Evolutionary conservation across 2,797 vertebrate species (phyloP).

Genomic region (Cynopterus sphinx): DNA sequence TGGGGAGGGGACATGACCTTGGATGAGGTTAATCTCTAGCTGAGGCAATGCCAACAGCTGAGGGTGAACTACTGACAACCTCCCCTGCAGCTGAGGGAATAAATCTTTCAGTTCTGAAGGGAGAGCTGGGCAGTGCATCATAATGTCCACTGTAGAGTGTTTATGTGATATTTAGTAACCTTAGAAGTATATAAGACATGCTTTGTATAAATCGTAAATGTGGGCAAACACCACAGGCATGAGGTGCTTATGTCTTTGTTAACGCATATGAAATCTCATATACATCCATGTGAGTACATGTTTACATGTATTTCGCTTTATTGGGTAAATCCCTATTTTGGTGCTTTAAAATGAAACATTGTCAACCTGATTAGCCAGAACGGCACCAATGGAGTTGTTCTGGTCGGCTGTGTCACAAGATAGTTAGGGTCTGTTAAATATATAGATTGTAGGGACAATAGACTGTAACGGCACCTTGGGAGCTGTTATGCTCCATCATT

Average conservation of each 20-base stretch:
- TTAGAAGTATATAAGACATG: not conserved
- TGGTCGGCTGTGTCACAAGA: slow-evolving; percentile 55
- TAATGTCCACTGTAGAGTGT: not conserved
- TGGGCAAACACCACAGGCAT: not conserved
- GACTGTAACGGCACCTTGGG: slow-evolving; percentile 79
- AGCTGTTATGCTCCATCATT: slow-evolving; percentile 79
- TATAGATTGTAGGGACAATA: slow-evolving; percentile 81
- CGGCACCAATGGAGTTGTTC: slow-evolving; percentile 74
- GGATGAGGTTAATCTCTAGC: not conserved
- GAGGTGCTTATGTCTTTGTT: not conserved
- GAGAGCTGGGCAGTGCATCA: not conserved
- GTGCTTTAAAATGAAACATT: slow-evolving; percentile 67
- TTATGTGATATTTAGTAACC: not conserved
- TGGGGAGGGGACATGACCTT: not conserved
- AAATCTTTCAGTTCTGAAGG: not conserved
- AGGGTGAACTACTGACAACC: not conserved
- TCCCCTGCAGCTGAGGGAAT: not conserved
- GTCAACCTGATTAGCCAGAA: slow-evolving; percentile 81
- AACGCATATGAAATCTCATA: not conserved
- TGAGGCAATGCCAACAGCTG: not conserved
- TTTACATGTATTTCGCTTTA: slow-evolving; percentile 78
- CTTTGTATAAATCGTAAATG: not conserved
- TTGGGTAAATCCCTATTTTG: slow-evolving; percentile 77
- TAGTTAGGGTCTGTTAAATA: slow-evolving; percentile 82
- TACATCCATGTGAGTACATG: not conserved